Base-by-base conservation (phyloP, 2,888 invertebrate species). In the Trypoxylon attenuatum region DNA sequence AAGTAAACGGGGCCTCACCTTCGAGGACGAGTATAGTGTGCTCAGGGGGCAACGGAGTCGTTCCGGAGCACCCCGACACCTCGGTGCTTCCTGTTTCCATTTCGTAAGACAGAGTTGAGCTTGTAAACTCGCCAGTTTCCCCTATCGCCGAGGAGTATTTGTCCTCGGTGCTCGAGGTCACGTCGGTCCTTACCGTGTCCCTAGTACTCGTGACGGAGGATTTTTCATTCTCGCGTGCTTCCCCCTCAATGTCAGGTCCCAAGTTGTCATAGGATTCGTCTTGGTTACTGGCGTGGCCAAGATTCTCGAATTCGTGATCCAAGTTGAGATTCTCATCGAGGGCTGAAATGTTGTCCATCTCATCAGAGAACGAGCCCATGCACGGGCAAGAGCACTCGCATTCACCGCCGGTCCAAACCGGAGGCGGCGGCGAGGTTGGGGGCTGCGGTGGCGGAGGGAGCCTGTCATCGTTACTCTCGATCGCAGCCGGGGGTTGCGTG, bases 1-100 rank as follows among this genome's bases (percentile, higher is more conserved):
- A 39, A 23, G 46, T 60, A 73, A 76, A 73, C 71, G 73, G 43
- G 73, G 74, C 87, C 88, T 90, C 92, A 95, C 95, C 95, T 95
- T 95, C 94, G 85, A 95, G 90, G 86, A 95, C 93, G 83, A 95
- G 91, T 88, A 95, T 94, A 87, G 93, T 89, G 84, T 91, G 92
- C 88, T 92, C 90, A 85, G 91, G 89, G 85, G 91, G 89, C 75
- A 90, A 88, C 86, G 89, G 89, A 76, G 88, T 88, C 46, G 87
- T 87, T 84, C 88, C 71, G 83, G 87, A 84, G 61, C 84, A 84
- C 71, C 62, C 87, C 56, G 77, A 65, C 53, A 76, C 69, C 46
- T 78, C 79, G 51, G 67, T 82, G 71, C 71, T 79, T 65, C 65
- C 73, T 55, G 71, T 71, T 57, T 79, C 76, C 23, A 77, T 55